These are phyloP conservation scores for Clarias magur DNA, from an alignment of 2,113 vertebrate genomes.

Conservation along the genomic window DNA sequence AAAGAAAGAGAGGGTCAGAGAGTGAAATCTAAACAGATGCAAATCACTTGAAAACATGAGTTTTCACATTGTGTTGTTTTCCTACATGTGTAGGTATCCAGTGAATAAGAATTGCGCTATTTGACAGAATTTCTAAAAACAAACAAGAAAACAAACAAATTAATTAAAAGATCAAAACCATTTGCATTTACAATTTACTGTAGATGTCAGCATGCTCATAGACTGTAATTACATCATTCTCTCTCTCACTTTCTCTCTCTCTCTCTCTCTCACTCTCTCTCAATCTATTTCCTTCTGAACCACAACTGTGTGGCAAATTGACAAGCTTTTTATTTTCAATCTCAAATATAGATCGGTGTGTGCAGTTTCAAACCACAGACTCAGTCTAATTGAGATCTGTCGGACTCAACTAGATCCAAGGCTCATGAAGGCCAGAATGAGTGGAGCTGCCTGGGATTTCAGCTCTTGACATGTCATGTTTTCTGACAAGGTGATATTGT, in stretches of 20 bases:
- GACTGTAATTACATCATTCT: conserved; percentile 32
- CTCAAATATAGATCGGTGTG: conserved; percentile 65
- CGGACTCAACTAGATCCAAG: conserved; percentile 26
- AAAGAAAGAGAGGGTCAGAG: background rate
- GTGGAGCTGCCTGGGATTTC: conserved; percentile 17
- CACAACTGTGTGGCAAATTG: conserved; percentile 58
- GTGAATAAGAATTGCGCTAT: background rate
- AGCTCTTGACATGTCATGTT: conserved; percentile 35
- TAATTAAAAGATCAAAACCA: background rate
- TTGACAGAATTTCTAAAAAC: background rate
- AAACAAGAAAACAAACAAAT: too few relatives aligned
- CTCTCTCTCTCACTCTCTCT: conserved; percentile 43
- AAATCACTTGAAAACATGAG: background rate
- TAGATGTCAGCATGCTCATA: conserved; percentile 20
- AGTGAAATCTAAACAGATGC: background rate
- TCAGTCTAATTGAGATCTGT: background rate
- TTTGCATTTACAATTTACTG: background rate
- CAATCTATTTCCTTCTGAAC: conserved; percentile 32
- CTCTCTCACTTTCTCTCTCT: conserved; percentile 51
- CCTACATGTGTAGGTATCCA: background rate
- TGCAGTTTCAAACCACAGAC: conserved; percentile 59
- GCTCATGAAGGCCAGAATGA: background rate
- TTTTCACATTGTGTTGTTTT: background rate
- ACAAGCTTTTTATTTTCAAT: conserved; percentile 59
- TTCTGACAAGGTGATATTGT: conserved; percentile 37